These are phyloP conservation scores for Procambarus clarkii DNA, from an alignment of 1,140 invertebrate species.

Conservation along the genomic window DNA sequence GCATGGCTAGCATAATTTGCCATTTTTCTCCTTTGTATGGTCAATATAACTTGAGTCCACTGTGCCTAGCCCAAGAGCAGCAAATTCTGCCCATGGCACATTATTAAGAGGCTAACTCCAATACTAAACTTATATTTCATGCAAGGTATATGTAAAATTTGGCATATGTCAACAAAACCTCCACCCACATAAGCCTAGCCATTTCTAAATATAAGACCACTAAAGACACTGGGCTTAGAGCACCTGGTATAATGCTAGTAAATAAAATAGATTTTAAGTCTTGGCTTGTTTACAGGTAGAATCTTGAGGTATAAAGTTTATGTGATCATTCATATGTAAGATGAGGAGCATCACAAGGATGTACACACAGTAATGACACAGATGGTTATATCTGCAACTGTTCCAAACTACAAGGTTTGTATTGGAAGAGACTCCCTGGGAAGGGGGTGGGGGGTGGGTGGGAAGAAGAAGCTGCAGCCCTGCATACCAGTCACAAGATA, in stretches of 20 bases:
- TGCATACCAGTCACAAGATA: conserved; percentile 53
- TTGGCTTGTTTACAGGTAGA: conserved; percentile 69
- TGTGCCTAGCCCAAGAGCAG: conserved; percentile 61
- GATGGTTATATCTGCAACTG: conserved; percentile 47
- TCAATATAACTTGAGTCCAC: conserved; percentile 62
- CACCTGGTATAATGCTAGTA: conserved; percentile 70
- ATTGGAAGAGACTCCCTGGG: conserved; percentile 59
- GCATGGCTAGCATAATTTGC: conserved; percentile 44
- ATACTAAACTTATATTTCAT: conserved; percentile 55
- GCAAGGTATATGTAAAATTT: conserved; percentile 60
- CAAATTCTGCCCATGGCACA: conserved; percentile 56
- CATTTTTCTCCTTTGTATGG: conserved; percentile 42
- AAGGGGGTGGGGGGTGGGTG: conserved; percentile 39
- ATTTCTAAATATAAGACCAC: conserved; percentile 66
- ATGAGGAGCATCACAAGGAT: conserved; percentile 56
- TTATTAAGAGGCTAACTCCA: conserved; percentile 31
- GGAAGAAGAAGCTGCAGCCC: conserved; percentile 49
- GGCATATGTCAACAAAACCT: conserved; percentile 56
- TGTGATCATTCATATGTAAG: conserved; percentile 68
- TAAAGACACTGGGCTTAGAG: conserved; percentile 69
- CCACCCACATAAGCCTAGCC: conserved; percentile 64
- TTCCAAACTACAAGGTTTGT: conserved; percentile 53
- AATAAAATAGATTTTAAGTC: conserved; percentile 69
- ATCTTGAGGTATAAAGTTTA: conserved; percentile 70
- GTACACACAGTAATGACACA: conserved; percentile 58